Evolutionary conservation across 2,113 vertebrate genomes (phyloP).

Genomic region (Syngnathus typhle): DNA sequence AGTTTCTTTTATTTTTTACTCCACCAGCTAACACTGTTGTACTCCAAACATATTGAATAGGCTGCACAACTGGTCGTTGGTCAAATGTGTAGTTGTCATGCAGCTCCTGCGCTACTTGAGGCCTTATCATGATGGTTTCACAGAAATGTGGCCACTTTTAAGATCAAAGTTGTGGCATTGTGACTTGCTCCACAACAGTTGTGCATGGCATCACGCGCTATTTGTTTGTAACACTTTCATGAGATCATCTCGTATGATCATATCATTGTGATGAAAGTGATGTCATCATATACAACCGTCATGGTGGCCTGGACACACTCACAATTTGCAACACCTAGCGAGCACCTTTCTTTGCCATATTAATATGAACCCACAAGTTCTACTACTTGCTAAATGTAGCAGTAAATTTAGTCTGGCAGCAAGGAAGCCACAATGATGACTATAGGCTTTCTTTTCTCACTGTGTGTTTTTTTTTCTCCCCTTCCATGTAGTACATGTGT

Average conservation of each 20-base stretch:
- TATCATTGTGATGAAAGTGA: conserved; percentile 3
- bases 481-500: conserved; percentile 64
- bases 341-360: background rate
- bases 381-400: conserved; percentile 55
- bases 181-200: background rate
- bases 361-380: conserved; percentile 7
- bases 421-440: conserved; percentile 56
- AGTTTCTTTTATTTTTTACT: too few relatives aligned
- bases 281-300: background rate
- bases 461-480: conserved; percentile 12
- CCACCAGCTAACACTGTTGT: background rate
- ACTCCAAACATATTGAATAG: too few relatives aligned
- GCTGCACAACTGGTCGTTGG: background rate
- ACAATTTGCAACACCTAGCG: too few relatives aligned
- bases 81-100: background rate
- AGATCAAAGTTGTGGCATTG: background rate
- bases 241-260: conserved; percentile 1
- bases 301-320: too few relatives aligned
- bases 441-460: conserved; percentile 35
- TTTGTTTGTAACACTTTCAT: conserved; percentile 8
- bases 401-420: conserved; percentile 54
- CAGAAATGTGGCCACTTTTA: background rate
- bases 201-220: background rate
- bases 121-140: background rate
- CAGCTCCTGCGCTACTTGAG: background rate